A percentile compares a stretch with the other conserved stretches of the same genome.
These are phyloP conservation scores for Stomorhina lunata DNA, from an alignment of 2,888 invertebrate species.

Conservation along the genomic window DNA sequence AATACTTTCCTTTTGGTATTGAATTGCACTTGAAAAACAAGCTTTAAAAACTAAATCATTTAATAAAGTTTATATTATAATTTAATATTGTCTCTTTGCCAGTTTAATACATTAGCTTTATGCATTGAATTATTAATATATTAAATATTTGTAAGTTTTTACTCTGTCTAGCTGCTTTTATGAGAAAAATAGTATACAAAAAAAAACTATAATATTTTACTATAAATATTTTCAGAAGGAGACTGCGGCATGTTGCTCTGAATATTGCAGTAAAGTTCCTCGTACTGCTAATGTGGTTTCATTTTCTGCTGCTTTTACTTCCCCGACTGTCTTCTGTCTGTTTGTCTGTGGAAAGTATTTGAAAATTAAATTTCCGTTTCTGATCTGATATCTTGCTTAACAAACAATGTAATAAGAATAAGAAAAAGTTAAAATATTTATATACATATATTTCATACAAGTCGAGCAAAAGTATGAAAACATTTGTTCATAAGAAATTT, in stretches of 20 bases:
- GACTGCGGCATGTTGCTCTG: conserved; percentile 34
- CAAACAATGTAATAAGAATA: conserved; percentile 5
- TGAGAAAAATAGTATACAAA: not conserved
- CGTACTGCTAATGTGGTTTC: not conserved
- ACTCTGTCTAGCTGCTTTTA: not conserved
- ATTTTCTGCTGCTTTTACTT: conserved; percentile 1
- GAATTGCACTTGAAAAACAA: conserved; percentile 50
- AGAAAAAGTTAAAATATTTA: not conserved
- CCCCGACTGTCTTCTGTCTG: conserved; percentile 33
- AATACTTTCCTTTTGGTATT: conserved; percentile 20
- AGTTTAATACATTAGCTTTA: too few relatives aligned
- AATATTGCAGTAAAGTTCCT: not conserved
- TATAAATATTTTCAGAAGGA: conserved; percentile 37
- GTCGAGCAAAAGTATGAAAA: not conserved
- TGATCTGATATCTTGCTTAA: conserved; percentile 34
- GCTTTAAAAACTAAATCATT: conserved; percentile 29
- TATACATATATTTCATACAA: not conserved
- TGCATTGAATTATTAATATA: not conserved
- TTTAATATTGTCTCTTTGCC: conserved; percentile 15
- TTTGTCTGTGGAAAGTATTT: conserved; percentile 54
- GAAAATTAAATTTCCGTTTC: conserved; percentile 61
- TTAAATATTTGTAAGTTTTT: not conserved
- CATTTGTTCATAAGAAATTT: not conserved
- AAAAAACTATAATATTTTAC: conserved; percentile 41
- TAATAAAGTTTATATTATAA: conserved; percentile 36